Evolutionary conservation across 1,140 invertebrate genomes (phyloP), one percentile per base, ranked within the genome.

Genomic region (Nautilus pompilius): DNA sequence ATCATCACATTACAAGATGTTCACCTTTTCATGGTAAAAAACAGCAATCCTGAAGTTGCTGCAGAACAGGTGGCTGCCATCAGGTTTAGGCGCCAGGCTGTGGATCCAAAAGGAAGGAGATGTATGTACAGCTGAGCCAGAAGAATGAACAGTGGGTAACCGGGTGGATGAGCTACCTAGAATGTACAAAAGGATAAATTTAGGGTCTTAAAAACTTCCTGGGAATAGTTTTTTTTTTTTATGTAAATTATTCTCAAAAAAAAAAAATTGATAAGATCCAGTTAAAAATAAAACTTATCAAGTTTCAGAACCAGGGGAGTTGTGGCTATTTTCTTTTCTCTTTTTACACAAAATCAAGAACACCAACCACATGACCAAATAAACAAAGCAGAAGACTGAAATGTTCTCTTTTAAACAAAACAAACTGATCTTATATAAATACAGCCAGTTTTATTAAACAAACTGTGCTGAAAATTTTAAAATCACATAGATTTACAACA

Each of bases 141-240:
- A 36, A 81, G 13, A 1, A 79, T 80, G 62, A 74, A 80, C n/a
- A 81, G 58, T 26, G 80, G 80, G 59, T 81, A 81, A 2, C 80
- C 80, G 41, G 80, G 80, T 17, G 80, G 80, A 56, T 81, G 80
- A 26, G 78, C 76, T 32, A 81, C 80, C 78, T 81, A 66, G 28
- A 61, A 63, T 24, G 60, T 28, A 58, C 60, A 56, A 61, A 46
- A 57, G 2, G 17, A 45, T 22, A 2, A 13, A 34, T 13, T 33
- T 28, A 13, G 33, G 29, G 33, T 61, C 28, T 45, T 55, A 3
- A 32, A 6, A 56, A 29, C 20, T 6, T 17, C 15, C 13, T 15
- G 51, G 6, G 3, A 29, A 8, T 6, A n/a, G n/a, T n/a, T n/a
- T n/a, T n/a, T n/a, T n/a, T n/a, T n/a, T n/a, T n/a, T n/a, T 13